A percentile compares a stretch with the other conserved stretches of the same genome.
These are phyloP conservation scores for Microtus montanus DNA, from an alignment of 2,113 vertebrate species.

Conservation along the genomic window DNA sequence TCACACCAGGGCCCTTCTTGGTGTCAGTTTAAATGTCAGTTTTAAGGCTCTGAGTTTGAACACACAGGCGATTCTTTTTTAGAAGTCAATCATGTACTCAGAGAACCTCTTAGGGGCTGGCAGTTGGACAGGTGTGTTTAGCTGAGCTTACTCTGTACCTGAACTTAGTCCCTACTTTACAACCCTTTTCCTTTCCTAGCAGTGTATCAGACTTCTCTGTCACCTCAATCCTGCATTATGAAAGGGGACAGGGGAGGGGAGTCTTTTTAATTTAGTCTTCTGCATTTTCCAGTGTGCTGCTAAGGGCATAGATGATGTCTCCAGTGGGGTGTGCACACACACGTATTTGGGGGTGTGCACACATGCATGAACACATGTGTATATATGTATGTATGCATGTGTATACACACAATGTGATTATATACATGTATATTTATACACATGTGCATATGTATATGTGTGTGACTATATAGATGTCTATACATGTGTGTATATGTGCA, in stretches of 20 bases:
- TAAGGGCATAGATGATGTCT: background rate
- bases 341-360: too few relatives aligned
- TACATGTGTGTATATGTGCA: background rate
- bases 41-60: background rate
- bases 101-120: background rate
- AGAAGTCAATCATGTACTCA: background rate
- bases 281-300: background rate
- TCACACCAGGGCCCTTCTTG: background rate
- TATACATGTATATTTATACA: background rate
- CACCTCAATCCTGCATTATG: background rate
- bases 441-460: background rate
- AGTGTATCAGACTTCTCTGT: too few relatives aligned
- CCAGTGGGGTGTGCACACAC: background rate
- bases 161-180: background rate
- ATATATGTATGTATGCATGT: background rate
- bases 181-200: background rate
- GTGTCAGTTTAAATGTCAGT: background rate
- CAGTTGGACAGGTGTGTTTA: background rate
- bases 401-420: too few relatives aligned
- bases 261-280: background rate
- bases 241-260: background rate
- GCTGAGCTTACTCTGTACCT: background rate
- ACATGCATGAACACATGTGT: background rate
- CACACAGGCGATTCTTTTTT: background rate
- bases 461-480: background rate